Evolutionary conservation across 2,888 invertebrate species (phyloP), one percentile per base, ranked within the genome.

Genomic region (Pachymerium ferrugineum): DNA sequence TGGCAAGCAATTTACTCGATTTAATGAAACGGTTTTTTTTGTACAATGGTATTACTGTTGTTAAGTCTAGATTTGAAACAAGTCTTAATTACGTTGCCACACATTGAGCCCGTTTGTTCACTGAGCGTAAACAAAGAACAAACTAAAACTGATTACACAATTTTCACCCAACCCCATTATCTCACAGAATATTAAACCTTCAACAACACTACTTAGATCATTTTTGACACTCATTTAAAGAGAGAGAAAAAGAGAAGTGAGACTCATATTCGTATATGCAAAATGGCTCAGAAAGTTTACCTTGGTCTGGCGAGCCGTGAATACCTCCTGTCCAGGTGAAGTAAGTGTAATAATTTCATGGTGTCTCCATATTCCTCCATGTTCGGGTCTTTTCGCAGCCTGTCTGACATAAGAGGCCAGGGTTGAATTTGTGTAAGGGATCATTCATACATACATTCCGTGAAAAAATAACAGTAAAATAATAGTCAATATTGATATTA

Each of bases 331-430:
- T 69, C 69, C 69, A 69, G 69, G 25, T 69, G 69, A 25, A 69
- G 69, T 29, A 69, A 69, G 29, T 69, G 69, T 69, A 69, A 69
- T 16, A 69, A 16, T 69, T 69, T 69, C 28, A 69, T 22, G 14
- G 25, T 10, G 69, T 69, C 30, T 12, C 69, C 29, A 30, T 16
- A 29, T 8, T 29, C 30, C 14, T 69, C 69, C 69, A 69, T 29
- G 16, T 12, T 12, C 28, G 69, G 69, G 6, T 69, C 69, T 69
- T 30, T 69, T 16, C 69, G 25, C 28, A n/a, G 16, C 25, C 30
- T 28, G 16, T 29, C 30, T 69, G 14, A 29, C 69, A 16, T 29
- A 69, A 38, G 38, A 38, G 38, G 38, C 38, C 8, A n/a, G n/a
- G 38, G 12, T 38, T 35, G 38, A 35, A 35, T 62, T 28, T 25